Evolutionary conservation across 2,888 invertebrate species (phyloP).

Genomic region (Cecidostiba fungosa): DNA sequence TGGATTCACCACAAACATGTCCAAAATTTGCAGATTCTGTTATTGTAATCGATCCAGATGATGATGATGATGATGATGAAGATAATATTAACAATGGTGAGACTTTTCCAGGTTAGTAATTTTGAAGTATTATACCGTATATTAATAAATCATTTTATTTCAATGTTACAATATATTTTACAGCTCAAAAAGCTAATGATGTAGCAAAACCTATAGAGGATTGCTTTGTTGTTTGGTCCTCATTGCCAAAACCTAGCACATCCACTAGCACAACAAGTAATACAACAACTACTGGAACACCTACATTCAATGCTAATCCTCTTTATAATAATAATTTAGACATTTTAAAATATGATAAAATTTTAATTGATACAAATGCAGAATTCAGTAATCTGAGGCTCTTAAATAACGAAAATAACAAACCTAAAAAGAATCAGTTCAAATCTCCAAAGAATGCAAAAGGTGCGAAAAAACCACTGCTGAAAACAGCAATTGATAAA

Average conservation of each 20-base stretch:
- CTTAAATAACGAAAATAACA: constrained; percentile 59
- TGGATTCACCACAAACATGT: constrained; percentile 13
- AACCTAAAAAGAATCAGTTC: constrained; percentile 41
- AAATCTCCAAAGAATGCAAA: constrained; percentile 44
- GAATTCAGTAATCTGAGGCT: constrained; percentile 33
- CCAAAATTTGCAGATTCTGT: constrained; percentile 34
- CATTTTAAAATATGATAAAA: constrained; percentile 17
- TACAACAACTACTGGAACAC: background rate
- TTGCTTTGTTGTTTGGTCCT: constrained; percentile 70
- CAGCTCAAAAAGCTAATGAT: constrained; percentile 56
- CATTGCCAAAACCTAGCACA: constrained; percentile 50
- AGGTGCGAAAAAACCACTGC: background rate
- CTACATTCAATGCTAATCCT: background rate
- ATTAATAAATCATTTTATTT: constrained; percentile 9
- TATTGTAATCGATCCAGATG: constrained; percentile 54
- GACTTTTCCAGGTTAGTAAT: constrained; percentile 29
- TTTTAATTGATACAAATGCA: constrained; percentile 54
- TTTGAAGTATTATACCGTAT: background rate
- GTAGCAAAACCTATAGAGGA: constrained; percentile 66
- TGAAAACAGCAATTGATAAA: constrained; percentile 5
- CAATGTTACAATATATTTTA: constrained; percentile 24
- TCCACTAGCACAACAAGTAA: constrained; percentile 35
- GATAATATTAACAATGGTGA: background rate
- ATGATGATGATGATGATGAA: constrained; percentile 59
- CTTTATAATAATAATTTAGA: background rate